phyloP scores from a whole-genome alignment of 2,113 vertebrate genomes.

The Pygoscelis antarcticus region DNA sequence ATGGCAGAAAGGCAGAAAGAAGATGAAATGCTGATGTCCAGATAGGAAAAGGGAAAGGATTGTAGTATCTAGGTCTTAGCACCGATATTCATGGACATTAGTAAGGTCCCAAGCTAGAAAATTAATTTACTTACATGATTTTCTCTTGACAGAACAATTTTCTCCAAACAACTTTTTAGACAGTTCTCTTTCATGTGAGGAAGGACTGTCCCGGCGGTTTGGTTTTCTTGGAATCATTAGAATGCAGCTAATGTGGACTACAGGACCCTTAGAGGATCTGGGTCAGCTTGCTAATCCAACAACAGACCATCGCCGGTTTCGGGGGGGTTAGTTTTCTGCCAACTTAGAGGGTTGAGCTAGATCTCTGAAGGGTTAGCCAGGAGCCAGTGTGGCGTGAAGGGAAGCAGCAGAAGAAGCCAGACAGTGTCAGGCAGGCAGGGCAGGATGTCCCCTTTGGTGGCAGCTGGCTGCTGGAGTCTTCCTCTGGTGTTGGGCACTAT shows the following conservation, averaged over 20 bases:
- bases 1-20: neutral
- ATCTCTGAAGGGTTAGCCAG: neutral
- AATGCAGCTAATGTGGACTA: neutral
- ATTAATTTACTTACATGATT: neutral
- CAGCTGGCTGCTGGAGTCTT: neutral
- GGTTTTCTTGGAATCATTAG: neutral
- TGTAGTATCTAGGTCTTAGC: neutral
- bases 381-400: neutral
- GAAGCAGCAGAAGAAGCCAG: neutral
- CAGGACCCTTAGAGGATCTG: neutral
- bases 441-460: neutral
- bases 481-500: neutral
- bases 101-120: neutral
- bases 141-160: neutral
- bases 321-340: neutral
- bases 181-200: neutral
- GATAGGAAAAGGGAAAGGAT: neutral
- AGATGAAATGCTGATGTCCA: neutral
- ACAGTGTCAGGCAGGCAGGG: fast-evolving
- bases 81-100: neutral
- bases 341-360: neutral
- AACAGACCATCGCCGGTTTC: neutral
- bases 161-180: neutral
- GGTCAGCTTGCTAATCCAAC: neutral
- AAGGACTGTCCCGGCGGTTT: neutral